Evolutionary conservation across 1,140 invertebrate species (phyloP), one percentile per base, ranked within the genome.

Genomic region (Drosophila orosa): DNA sequence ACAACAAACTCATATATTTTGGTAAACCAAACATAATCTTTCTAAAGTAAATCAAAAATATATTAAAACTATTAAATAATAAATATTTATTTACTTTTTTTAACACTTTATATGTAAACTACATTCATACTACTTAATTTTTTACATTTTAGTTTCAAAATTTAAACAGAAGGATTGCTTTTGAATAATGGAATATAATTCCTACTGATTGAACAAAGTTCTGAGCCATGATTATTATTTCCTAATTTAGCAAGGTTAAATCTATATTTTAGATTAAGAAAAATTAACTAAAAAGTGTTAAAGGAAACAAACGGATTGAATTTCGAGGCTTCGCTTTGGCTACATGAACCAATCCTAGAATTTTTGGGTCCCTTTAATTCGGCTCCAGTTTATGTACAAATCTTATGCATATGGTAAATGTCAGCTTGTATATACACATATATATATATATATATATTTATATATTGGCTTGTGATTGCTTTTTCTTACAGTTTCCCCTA

Each of bases 401-500:
- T 57, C 33, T 56, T 55, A 67, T 27, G 59, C 40, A 39, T 67
- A 5, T 29, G 27, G 61, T 59, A 37, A 56, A 75, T 48, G 61
- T 65, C 59, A 45, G 62, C 74, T 66, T 80, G 57, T 81, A 86
- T 80, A 84, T 68, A 72, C 40, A 50, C 24, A 50, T 55, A 22
- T 44, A 47, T 60, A 45, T 19, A 44, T 24, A 48, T 48, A 50
- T 55, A 22, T 44, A 47, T 60, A 45, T 19, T 24, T 24, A 48
- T 48, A 48, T 52, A 58, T 74, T 71, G 45, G 69, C 67, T 80
- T 87, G 83, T 89, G 72, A 89, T 80, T 58, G 72, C 78, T 57
- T 67, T 78, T 75, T 66, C 45, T 69, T 57, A 75, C 44, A 66
- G 31, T 44, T 58, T 59, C 35, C 35, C 65, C 24, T 57, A 50